phyloP scores from a whole-genome alignment of 1,140 invertebrate genomes.

The Drosophila asahinai region DNA sequence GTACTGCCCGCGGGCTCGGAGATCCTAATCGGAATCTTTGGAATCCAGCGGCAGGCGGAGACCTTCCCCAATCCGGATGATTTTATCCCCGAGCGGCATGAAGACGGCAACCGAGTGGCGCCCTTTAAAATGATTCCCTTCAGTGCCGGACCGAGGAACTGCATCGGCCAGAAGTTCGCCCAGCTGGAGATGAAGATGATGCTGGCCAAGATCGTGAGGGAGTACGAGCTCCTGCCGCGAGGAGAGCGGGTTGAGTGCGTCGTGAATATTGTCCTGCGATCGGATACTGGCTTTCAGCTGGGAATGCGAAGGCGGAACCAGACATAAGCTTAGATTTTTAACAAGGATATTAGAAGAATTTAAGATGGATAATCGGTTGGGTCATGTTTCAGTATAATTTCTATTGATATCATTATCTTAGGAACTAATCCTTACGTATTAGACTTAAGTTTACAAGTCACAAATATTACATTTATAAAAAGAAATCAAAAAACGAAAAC shows the following conservation, averaged over 20 bases:
- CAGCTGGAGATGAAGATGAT: constrained; percentile 79
- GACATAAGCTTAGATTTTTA: background rate
- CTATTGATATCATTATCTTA: background rate
- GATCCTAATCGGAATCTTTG: constrained; percentile 54
- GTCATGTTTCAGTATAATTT: background rate
- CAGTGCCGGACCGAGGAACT: constrained; percentile 90
- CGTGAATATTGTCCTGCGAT: constrained; percentile 71
- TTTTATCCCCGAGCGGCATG: constrained; percentile 89
- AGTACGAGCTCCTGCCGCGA: constrained; percentile 85
- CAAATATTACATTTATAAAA: background rate
- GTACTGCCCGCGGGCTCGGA: constrained; percentile 68
- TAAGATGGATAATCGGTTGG: too few relatives aligned
- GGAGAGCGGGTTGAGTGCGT: constrained; percentile 58
- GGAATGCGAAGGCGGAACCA: constrained; percentile 51
- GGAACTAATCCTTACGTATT: background rate
- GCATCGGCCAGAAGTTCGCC: constrained; percentile 87
- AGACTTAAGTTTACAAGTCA: background rate
- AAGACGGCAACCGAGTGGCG: constrained; percentile 73
- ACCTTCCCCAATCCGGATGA: constrained; percentile 46
- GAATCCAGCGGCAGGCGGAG: constrained; percentile 60
- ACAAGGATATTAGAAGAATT: too few relatives aligned
- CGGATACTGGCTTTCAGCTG: constrained; percentile 67
- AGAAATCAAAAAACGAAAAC: background rate
- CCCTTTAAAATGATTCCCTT: constrained; percentile 89
- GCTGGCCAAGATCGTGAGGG: constrained; percentile 74